These are phyloP conservation scores for Phortica variegata DNA, from an alignment of 1,140 invertebrate species.

Conservation along the genomic window DNA sequence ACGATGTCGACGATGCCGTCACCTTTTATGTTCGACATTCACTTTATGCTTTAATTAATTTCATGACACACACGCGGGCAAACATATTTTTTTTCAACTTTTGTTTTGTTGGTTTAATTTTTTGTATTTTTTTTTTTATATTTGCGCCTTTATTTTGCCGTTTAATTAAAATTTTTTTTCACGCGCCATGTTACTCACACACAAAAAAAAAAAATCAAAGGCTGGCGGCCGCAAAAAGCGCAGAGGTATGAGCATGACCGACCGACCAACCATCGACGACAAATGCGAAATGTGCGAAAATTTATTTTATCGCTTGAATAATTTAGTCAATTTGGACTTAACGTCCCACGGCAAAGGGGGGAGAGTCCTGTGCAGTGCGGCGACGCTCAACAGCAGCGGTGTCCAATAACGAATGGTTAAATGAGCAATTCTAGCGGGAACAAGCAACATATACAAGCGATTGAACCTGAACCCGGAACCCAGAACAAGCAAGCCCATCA, in stretches of 20 bases:
- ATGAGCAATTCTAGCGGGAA: slow-evolving; percentile 39
- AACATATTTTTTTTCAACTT: no score
- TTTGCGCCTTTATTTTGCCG: no score
- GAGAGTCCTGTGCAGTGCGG: slow-evolving; percentile 5
- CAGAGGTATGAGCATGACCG: slow-evolving; percentile 30
- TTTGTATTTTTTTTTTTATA: no score
- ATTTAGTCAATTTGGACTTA: slow-evolving; percentile 35
- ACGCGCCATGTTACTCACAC: no score
- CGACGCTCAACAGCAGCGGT: slow-evolving; percentile 10
- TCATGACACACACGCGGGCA: no score
- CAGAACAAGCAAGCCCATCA: no score
- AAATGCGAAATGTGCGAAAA: slow-evolving; percentile 24
- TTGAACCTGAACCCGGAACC: no score
- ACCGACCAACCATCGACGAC: slow-evolving; percentile 29
- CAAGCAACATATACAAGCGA: slow-evolving; percentile 41
- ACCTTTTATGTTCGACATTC: no score
- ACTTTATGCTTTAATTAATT: no score
- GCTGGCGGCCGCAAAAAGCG: slow-evolving; percentile 1
- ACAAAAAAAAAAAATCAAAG: no score
- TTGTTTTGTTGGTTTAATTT: no score
- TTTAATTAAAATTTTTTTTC: slow-evolving; percentile 48
- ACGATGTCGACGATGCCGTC: no score
- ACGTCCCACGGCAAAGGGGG: slow-evolving; percentile 29
- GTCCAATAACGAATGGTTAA: slow-evolving; percentile 1
- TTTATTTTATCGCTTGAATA: slow-evolving; percentile 52